These are phyloP conservation scores for Syngnathus scovelli DNA, from an alignment of 2,113 vertebrate genomes.

Conservation along the genomic window DNA sequence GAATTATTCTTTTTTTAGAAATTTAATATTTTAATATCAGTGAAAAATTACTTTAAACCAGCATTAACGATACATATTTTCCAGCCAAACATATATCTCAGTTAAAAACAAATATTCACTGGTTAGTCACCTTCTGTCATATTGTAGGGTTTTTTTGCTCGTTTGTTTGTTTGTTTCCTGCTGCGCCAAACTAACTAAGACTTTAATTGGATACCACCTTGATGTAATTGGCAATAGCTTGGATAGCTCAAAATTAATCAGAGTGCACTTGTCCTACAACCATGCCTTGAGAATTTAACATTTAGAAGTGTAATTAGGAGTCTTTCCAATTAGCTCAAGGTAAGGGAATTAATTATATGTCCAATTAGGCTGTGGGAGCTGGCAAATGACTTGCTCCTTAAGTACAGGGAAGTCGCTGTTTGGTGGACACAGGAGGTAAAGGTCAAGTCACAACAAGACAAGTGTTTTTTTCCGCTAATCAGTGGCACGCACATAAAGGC, in stretches of 20 bases:
- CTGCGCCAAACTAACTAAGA: neutral
- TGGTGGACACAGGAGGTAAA: constrained; percentile 6
- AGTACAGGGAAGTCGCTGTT: constrained; percentile 11
- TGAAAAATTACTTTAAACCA: neutral
- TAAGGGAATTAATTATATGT: constrained; percentile 37
- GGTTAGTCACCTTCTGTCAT: too few relatives aligned
- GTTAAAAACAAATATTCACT: neutral
- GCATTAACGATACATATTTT: neutral
- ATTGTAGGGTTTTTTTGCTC: neutral
- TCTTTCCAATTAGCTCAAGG: constrained; percentile 16
- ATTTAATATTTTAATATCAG: neutral
- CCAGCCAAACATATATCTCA: neutral
- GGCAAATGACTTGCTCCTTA: constrained; percentile 19
- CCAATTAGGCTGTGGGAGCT: constrained; percentile 11
- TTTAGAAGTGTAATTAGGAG: constrained; percentile 32
- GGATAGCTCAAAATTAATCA: constrained; percentile 35
- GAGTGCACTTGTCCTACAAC: constrained; percentile 19
- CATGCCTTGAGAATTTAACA: constrained; percentile 24
- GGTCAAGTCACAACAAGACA: neutral
- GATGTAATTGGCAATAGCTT: constrained; percentile 12
- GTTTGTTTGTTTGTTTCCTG: neutral
- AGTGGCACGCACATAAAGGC: neutral
- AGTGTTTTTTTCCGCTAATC: neutral
- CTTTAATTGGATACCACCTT: constrained; percentile 14
- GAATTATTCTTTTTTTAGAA: too few relatives aligned